A percentile compares a stretch with the other conserved stretches of the same genome.
These are phyloP conservation scores for Rissa tridactyla DNA, from an alignment of 2,113 vertebrate genomes.

Conservation along the genomic window DNA sequence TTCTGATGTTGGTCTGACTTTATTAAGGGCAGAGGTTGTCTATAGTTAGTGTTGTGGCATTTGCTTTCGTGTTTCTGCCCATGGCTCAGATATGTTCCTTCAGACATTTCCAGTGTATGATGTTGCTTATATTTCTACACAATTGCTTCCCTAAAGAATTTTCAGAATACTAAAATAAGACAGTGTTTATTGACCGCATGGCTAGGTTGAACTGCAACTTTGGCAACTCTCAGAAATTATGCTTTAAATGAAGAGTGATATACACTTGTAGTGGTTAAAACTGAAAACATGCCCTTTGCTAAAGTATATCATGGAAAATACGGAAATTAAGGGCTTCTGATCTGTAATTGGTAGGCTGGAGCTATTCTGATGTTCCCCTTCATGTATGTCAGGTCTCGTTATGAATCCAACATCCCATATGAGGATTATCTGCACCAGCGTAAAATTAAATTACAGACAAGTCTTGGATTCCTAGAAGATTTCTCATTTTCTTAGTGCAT, in stretches of 20 bases:
- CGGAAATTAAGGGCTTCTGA: background rate
- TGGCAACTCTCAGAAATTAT: background rate
- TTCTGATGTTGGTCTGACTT: background rate
- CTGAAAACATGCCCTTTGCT: background rate
- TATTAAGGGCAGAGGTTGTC: background rate
- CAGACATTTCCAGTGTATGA: background rate
- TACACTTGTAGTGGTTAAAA: background rate
- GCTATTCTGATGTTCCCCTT: background rate
- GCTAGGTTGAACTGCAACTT: background rate
- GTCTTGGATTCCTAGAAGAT: background rate
- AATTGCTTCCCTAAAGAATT: background rate
- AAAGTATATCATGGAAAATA: background rate
- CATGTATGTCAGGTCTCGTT: background rate
- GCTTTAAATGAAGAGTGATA: background rate
- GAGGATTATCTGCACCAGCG: background rate
- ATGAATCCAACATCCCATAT: background rate
- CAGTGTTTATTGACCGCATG: background rate
- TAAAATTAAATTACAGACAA: background rate
- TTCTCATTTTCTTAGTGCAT: background rate
- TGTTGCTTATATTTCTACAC: background rate
- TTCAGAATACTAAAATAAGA: background rate
- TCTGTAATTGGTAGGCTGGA: background rate
- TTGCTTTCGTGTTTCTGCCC: background rate
- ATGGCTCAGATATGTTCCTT: background rate
- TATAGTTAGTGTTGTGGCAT: background rate